A percentile compares a stretch with the other conserved stretches of the same genome.
Conservation (phyloP, 1,140 invertebrate species). For the Lasioglossum baleicum region DNA sequence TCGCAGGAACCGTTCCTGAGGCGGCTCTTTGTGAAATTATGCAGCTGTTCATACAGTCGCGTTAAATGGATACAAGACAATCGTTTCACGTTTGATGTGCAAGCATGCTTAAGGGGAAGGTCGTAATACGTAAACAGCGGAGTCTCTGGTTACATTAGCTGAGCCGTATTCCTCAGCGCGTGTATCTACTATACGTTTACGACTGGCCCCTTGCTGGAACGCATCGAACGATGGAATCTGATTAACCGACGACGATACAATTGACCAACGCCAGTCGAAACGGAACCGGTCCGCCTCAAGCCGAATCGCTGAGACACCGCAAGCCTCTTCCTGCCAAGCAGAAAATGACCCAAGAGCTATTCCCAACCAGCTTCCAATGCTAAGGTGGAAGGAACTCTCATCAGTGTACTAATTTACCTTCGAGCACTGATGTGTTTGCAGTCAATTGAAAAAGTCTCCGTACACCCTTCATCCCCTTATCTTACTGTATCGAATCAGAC, state of each 20-base stretch:
- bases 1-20: neutral
- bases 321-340: too few relatives aligned
- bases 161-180: neutral
- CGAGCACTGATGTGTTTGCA: too few relatives aligned
- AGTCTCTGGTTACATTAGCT: constrained; percentile 32
- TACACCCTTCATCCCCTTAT: too few relatives aligned
- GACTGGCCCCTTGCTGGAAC: neutral
- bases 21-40: constrained; percentile 16
- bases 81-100: constrained; percentile 35
- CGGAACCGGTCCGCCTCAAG: neutral
- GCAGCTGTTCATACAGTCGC: constrained; percentile 33
- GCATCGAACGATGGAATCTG: constrained; percentile 13
- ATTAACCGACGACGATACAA: constrained; percentile 16
- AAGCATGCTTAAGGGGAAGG: constrained; percentile 25
- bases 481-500: too few relatives aligned
- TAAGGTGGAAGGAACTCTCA: too few relatives aligned
- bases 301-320: too few relatives aligned
- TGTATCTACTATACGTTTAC: neutral
- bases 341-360: too few relatives aligned
- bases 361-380: too few relatives aligned
- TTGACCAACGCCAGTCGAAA: neutral
- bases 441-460: too few relatives aligned
- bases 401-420: too few relatives aligned
- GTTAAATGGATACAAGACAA: constrained; percentile 43
- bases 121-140: constrained; percentile 35